These are phyloP conservation scores for Menidia beryllina DNA, from an alignment of 2,113 vertebrate species.

Conservation along the genomic window DNA sequence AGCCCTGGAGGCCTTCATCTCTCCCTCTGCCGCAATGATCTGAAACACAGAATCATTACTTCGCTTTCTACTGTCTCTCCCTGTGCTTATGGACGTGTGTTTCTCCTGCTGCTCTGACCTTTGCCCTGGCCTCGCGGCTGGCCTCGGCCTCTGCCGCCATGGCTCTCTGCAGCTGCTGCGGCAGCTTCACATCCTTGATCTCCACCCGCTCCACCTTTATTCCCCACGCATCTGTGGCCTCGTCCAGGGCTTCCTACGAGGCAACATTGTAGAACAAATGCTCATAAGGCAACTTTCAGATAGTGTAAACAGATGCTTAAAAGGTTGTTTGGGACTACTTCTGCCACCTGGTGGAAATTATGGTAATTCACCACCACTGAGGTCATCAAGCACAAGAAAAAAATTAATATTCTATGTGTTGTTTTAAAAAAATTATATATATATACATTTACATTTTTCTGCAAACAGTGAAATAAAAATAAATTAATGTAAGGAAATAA, in stretches of 20 bases:
- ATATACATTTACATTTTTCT: too few species aligned
- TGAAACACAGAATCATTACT: constrained; percentile 29
- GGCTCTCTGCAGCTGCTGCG: constrained; percentile 87
- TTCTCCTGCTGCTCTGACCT: constrained; percentile 73
- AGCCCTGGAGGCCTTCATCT: constrained; percentile 88
- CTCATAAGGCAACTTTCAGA: background rate
- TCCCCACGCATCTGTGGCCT: constrained; percentile 86
- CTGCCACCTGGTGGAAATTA: background rate
- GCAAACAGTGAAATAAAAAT: too few species aligned
- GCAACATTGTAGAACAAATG: background rate
- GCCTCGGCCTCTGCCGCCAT: constrained; percentile 92
- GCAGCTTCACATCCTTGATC: constrained; percentile 89
- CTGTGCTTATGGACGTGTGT: background rate
- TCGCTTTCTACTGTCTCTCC: background rate
- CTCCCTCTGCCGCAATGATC: constrained; percentile 80
- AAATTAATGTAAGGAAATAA: too few species aligned
- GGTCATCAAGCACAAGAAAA: too few species aligned
- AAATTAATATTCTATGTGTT: too few species aligned
- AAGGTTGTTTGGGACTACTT: background rate
- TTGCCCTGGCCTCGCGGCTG: constrained; percentile 85
- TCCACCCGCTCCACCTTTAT: constrained; percentile 88
- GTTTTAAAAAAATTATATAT: too few species aligned
- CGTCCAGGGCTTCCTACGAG: constrained; percentile 81
- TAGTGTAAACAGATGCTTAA: background rate
- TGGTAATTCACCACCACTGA: too few species aligned